Percentiles rank a stretch among this genome's conserved stretches.
phyloP scores from a whole-genome alignment of 2,113 vertebrate species.

The Plestiodon gilberti region DNA sequence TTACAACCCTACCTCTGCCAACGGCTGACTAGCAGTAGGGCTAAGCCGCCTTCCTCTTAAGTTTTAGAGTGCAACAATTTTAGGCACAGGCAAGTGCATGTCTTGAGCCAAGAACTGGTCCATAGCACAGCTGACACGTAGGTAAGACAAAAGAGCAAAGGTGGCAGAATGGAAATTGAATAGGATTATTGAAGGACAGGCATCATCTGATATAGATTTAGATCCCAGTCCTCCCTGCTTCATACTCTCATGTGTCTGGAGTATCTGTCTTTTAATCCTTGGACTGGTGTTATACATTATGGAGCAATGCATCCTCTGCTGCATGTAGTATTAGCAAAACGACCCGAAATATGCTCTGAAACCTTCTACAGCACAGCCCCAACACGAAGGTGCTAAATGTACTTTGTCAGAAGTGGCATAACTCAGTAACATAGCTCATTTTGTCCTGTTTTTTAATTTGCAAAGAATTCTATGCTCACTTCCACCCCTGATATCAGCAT shows the following conservation, averaged over 20 bases:
- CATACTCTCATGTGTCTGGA: neutral
- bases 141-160: neutral
- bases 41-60: neutral
- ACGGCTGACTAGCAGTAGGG: neutral
- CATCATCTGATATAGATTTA: neutral
- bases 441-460: neutral
- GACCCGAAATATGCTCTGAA: neutral
- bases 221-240: neutral
- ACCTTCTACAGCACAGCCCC: neutral
- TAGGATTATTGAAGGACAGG: neutral
- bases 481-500: neutral
- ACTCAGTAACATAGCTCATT: neutral
- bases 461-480: neutral
- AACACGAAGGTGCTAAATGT: neutral
- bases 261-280: neutral
- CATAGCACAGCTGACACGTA: neutral
- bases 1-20: neutral
- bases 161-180: neutral
- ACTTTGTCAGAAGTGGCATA: neutral
- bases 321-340: neutral
- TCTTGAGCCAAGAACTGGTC: neutral
- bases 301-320: neutral
- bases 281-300: neutral
- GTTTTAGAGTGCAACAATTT: neutral
- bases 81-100: neutral